Evolutionary conservation across 2,797 vertebrate species (phyloP).

Genomic region (Eurystomus glaucurus): DNA sequence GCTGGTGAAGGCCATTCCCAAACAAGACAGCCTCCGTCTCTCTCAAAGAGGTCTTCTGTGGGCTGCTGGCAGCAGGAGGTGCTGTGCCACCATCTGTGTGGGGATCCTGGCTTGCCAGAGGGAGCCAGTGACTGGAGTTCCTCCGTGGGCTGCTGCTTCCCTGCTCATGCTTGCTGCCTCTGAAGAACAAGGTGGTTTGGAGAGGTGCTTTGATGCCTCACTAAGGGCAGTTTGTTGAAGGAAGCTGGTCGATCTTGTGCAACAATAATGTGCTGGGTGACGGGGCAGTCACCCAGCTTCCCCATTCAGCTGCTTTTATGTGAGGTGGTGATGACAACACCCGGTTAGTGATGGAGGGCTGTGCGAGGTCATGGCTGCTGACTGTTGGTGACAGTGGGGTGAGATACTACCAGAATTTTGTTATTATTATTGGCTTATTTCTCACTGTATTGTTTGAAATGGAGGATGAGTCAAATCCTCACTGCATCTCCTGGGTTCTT

Average conservation of each 20-base stretch:
- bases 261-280: neutral
- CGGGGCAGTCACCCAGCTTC: neutral
- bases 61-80: neutral
- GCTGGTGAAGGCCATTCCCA: neutral
- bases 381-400: neutral
- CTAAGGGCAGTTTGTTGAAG: neutral
- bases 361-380: neutral
- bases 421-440: no score
- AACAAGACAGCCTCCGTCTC: neutral
- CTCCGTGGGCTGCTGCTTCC: neutral
- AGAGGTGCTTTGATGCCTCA: neutral
- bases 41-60: rapidly evolving
- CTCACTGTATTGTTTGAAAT: rapidly evolving
- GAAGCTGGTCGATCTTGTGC: neutral
- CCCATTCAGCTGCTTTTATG: neutral
- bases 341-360: neutral
- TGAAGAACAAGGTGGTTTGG: neutral
- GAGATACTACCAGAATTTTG: neutral
- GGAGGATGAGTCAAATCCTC: neutral
- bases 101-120: neutral
- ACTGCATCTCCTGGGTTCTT: neutral
- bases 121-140: neutral
- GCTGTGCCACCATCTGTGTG: rapidly evolving
- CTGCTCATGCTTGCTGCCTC: neutral
- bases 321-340: neutral